These are phyloP conservation scores for Chrysomela aeneicollis DNA, from an alignment of 2,888 invertebrate species.

Conservation along the genomic window DNA sequence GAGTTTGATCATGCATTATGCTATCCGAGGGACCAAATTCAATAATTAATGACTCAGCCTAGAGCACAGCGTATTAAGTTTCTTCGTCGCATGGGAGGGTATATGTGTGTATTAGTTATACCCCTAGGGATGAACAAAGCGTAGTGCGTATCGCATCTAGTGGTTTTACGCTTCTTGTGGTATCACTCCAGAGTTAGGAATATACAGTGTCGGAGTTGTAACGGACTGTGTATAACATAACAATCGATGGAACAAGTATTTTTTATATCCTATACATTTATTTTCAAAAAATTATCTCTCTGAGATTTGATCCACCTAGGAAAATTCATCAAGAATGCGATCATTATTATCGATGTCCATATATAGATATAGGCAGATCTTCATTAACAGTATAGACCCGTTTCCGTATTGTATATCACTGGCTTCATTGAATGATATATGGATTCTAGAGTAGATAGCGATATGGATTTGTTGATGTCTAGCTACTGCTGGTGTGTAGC, in stretches of 20 bases:
- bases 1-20: not conserved
- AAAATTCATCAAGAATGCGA: too few relatives aligned
- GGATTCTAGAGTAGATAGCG: too few relatives aligned
- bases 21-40: not conserved
- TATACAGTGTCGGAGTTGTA: not conserved
- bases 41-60: constrained; percentile 1
- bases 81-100: not conserved
- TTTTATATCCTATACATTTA: not conserved
- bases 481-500: too few relatives aligned
- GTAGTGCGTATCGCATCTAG: constrained; percentile 3
- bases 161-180: not conserved
- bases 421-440: too few relatives aligned
- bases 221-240: not conserved
- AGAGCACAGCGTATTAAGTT: not conserved
- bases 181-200: not conserved
- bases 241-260: too few relatives aligned
- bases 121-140: not conserved
- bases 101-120: not conserved
- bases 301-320: too few relatives aligned
- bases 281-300: too few relatives aligned
- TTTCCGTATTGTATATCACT: too few relatives aligned
- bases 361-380: too few relatives aligned
- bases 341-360: too few relatives aligned
- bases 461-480: too few relatives aligned
- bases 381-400: too few relatives aligned